Evolutionary conservation across 2,888 invertebrate species (phyloP).

Genomic region (Cheilosia urbana): DNA sequence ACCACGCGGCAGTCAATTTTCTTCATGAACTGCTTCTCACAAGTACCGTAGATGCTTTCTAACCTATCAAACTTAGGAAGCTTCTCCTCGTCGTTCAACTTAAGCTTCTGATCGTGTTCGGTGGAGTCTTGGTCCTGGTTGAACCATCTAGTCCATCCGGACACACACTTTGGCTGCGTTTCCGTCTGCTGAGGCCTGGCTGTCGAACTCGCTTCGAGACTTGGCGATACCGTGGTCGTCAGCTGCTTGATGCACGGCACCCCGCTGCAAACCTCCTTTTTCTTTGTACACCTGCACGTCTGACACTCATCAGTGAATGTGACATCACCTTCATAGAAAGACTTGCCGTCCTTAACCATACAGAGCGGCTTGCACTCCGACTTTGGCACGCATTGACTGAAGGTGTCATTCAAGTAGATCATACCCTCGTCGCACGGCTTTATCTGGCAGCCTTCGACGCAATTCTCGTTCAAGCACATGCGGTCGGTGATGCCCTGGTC

Average conservation of each 20-base stretch:
- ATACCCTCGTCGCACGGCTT: conserved; percentile 90
- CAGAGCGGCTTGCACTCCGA: conserved; percentile 89
- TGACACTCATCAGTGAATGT: conserved; percentile 91
- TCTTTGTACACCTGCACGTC: conserved; percentile 90
- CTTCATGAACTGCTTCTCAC: conserved; percentile 87
- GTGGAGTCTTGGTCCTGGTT: conserved; percentile 84
- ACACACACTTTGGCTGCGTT: conserved; percentile 85
- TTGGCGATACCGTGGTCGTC: conserved; percentile 46
- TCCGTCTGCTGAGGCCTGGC: conserved; percentile 77
- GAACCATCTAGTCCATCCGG: conserved; percentile 93
- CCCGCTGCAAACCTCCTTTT: conserved; percentile 89
- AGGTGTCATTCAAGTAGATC: conserved; percentile 89
- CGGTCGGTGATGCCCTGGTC: conserved; percentile 87
- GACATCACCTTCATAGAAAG: conserved; percentile 91
- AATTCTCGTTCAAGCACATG: conserved; percentile 89
- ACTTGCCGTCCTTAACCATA: conserved; percentile 87
- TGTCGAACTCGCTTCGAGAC: conserved; percentile 77
- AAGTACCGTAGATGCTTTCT: conserved; percentile 85
- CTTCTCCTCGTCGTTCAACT: conserved; percentile 81
- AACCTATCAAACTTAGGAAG: conserved; percentile 81
- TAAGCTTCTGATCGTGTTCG: conserved; percentile 77
- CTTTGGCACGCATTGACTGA: conserved; percentile 90
- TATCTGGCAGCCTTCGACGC: conserved; percentile 93
- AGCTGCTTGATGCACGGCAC: conserved; percentile 85
- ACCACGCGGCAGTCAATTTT: conserved; percentile 91